phyloP scores from a whole-genome alignment of 2,797 vertebrate genomes.

The Coregonus sp. region DNA sequence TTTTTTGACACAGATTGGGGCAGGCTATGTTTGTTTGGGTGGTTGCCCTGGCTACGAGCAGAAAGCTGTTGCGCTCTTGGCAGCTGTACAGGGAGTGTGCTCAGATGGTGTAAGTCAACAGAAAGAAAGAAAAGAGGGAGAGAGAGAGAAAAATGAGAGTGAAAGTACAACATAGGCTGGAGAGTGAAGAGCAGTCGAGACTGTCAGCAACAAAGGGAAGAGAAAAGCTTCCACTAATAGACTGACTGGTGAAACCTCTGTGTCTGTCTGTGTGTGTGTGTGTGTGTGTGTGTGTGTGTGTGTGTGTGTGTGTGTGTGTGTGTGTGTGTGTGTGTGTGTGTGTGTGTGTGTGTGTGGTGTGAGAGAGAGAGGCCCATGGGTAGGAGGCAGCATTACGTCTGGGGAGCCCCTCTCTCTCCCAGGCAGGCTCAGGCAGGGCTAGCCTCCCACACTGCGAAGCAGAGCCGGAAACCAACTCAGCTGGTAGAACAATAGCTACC shows the following conservation, averaged over 20 bases:
- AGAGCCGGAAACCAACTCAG: background rate
- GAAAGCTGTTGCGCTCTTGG: conserved; percentile 27
- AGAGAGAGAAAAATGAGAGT: background rate
- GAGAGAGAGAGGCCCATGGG: background rate
- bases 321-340: background rate
- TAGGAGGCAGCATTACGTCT: background rate
- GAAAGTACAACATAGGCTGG: background rate
- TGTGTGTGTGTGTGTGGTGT: background rate
- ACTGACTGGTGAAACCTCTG: background rate
- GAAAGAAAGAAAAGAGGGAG: conserved; percentile 5
- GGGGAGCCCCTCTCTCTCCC: background rate
- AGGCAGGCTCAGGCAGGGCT: background rate
- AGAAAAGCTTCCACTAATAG: conserved; percentile 1
- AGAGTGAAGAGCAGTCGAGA: conserved; percentile 2
- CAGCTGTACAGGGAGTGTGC: conserved; percentile 11
- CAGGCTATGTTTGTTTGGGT: conserved; percentile 53
- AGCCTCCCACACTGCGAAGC: background rate
- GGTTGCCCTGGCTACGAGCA: conserved; percentile 45
- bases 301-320: background rate
- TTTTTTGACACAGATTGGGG: conserved; percentile 35
- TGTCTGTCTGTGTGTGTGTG: background rate
- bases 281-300: background rate
- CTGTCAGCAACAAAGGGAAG: background rate
- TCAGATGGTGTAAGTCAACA: conserved; percentile 14
- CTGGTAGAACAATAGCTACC: conserved; percentile 4